Evolutionary conservation across 2,888 invertebrate species (phyloP).

Genomic region (Brenthis daphne): DNA sequence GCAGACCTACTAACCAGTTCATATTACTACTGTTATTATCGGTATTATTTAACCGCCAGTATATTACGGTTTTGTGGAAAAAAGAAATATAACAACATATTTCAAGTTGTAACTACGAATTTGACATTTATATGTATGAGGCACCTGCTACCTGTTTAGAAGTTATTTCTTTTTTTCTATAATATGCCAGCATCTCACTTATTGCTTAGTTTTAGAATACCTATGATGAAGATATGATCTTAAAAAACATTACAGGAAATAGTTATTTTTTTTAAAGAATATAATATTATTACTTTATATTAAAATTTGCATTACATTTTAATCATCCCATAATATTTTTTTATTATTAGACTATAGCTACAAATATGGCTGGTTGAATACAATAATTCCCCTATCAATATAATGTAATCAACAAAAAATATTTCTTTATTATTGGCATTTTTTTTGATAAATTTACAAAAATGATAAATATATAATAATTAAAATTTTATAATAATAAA

Average conservation of each 20-base stretch:
- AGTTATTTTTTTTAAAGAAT: too few relatives aligned
- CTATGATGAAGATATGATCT: too few relatives aligned
- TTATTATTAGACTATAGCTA: not conserved
- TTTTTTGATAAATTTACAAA: slow-evolving; percentile 4
- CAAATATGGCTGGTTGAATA: slow-evolving; percentile 10
- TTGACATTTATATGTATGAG: slow-evolving; percentile 55
- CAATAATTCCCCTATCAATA: slow-evolving; percentile 8
- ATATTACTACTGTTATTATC: slow-evolving; percentile 28
- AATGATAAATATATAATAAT: not conserved
- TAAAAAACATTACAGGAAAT: too few relatives aligned
- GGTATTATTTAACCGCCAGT: slow-evolving; percentile 14
- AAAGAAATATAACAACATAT: slow-evolving; percentile 56
- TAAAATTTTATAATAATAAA: slow-evolving; percentile 25
- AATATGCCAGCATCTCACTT: slow-evolving; percentile 8
- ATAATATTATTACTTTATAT: too few relatives aligned
- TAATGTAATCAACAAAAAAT: not conserved
- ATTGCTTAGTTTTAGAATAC: too few relatives aligned
- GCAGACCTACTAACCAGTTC: slow-evolving; percentile 45
- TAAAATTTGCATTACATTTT: too few relatives aligned
- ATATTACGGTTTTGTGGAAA: slow-evolving; percentile 17
- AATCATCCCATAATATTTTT: too few relatives aligned
- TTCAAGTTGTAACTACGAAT: slow-evolving; percentile 65
- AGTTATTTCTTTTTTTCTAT: not conserved
- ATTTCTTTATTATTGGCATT: not conserved
- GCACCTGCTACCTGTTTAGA: slow-evolving; percentile 5